These are phyloP conservation scores for Deroptyus accipitrinus DNA, from an alignment of 2,113 vertebrate genomes.

Conservation along the genomic window DNA sequence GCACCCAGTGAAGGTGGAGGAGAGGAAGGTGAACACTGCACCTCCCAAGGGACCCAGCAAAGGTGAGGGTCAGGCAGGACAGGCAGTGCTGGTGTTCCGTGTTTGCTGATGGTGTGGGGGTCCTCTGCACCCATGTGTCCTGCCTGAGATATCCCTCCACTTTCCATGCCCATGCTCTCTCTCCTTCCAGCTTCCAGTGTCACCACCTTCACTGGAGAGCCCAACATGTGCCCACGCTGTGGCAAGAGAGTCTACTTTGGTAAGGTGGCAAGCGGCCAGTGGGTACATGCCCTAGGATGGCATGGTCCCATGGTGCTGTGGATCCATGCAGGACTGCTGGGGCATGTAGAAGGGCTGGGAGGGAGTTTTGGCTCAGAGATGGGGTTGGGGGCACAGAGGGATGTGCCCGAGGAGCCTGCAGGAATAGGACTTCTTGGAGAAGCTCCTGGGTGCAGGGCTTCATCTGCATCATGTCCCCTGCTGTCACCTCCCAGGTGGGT, in stretches of 20 bases:
- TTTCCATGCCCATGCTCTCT: background rate
- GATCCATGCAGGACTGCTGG: background rate
- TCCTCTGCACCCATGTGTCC: accelerated
- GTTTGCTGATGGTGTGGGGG: background rate
- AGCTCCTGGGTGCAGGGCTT: background rate
- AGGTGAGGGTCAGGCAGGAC: conserved; percentile 72
- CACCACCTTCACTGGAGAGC: conserved; percentile 94
- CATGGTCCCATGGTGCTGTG: accelerated
- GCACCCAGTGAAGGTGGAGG: conserved; percentile 78
- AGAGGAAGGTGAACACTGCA: conserved; percentile 71
- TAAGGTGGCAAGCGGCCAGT: conserved; percentile 53
- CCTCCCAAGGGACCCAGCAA: conserved; percentile 84
- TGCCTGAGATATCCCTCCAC: background rate
- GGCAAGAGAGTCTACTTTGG: conserved; percentile 96
- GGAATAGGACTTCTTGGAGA: background rate
- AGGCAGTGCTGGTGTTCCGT: background rate
- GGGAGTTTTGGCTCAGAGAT: background rate
- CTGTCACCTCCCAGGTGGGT: background rate
- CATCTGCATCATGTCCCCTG: background rate
- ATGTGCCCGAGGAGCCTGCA: background rate
- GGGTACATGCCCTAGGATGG: accelerated
- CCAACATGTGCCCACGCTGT: conserved; percentile 91
- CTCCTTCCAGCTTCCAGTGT: conserved; percentile 83
- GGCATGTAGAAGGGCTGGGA: background rate
- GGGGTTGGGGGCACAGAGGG: background rate